These are phyloP conservation scores for Riptortus pedestris DNA, from an alignment of 1,140 invertebrate genomes.

Conservation along the genomic window DNA sequence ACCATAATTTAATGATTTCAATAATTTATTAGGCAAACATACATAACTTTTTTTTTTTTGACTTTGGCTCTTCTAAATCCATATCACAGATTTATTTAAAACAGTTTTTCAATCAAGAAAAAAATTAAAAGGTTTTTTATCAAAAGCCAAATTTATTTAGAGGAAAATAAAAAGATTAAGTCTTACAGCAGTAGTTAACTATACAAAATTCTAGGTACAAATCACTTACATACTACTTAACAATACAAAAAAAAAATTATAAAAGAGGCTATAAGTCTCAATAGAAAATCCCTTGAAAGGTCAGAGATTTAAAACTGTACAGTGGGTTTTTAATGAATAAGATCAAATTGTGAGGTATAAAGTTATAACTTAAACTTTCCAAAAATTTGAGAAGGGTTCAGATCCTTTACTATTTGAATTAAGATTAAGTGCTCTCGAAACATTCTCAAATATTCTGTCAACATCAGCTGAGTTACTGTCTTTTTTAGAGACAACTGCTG, in stretches of 20 bases:
- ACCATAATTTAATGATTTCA: too few species aligned
- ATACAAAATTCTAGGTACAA: too few species aligned
- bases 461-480: background rate
- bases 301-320: conserved; percentile 10
- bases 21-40: too few species aligned
- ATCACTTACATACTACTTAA: background rate
- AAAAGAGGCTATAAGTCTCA: conserved; percentile 14
- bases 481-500: background rate
- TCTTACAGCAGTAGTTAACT: too few species aligned
- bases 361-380: background rate
- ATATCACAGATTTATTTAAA: too few species aligned
- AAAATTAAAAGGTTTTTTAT: too few species aligned
- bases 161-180: too few species aligned
- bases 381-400: background rate
- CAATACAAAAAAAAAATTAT: background rate
- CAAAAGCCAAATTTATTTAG: too few species aligned
- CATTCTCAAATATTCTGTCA: background rate
- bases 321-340: background rate
- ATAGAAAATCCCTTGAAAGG: background rate
- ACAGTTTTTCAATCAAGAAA: too few species aligned
- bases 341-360: background rate
- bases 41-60: too few species aligned
- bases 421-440: background rate
- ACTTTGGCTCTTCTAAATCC: too few species aligned
- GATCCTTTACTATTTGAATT: background rate